Conservation (phyloP, 2,888 invertebrate genomes). For the Rhagophthalmus giganteus region DNA sequence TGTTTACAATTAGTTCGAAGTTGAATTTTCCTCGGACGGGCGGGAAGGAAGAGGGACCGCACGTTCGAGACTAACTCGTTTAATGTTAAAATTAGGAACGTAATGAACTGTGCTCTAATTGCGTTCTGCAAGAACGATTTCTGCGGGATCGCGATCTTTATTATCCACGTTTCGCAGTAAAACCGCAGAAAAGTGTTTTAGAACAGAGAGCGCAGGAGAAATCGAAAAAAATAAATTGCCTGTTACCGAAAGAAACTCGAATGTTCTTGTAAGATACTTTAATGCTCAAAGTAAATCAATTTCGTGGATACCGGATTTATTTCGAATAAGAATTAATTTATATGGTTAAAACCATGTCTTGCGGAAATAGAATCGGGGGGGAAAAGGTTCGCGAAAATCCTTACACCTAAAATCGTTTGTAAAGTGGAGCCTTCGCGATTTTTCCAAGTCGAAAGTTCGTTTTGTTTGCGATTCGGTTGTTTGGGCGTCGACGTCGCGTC, state of each 20-base stretch:
- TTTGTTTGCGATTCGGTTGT: too few species aligned
- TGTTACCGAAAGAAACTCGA: slow-evolving; percentile 3
- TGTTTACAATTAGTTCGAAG: slow-evolving; percentile 9
- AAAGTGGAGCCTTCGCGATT: too few species aligned
- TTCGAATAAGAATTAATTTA: too few species aligned
- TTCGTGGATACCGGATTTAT: slow-evolving; percentile 1
- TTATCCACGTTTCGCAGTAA: slow-evolving; percentile 7
- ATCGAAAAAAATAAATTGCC: slow-evolving; percentile 10
- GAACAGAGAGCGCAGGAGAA: slow-evolving; percentile 1
- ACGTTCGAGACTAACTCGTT: neutral
- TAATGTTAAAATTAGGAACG: slow-evolving; percentile 14
- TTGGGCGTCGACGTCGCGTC: too few species aligned
- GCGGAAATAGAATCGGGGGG: too few species aligned
- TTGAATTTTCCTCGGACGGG: too few species aligned
- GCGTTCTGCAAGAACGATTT: slow-evolving; percentile 4
- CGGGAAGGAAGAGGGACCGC: too few species aligned
- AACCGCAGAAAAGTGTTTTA: slow-evolving; percentile 1
- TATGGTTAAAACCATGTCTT: too few species aligned
- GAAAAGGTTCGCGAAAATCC: too few species aligned
- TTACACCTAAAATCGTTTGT: too few species aligned
- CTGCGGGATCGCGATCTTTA: slow-evolving; percentile 1
- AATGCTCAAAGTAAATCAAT: slow-evolving; percentile 6
- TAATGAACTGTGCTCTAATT: slow-evolving; percentile 11
- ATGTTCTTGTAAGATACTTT: slow-evolving; percentile 2
- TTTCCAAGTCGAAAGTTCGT: too few species aligned